These are phyloP conservation scores for Uria lomvia DNA, from an alignment of 2,113 vertebrate species.

Conservation along the genomic window DNA sequence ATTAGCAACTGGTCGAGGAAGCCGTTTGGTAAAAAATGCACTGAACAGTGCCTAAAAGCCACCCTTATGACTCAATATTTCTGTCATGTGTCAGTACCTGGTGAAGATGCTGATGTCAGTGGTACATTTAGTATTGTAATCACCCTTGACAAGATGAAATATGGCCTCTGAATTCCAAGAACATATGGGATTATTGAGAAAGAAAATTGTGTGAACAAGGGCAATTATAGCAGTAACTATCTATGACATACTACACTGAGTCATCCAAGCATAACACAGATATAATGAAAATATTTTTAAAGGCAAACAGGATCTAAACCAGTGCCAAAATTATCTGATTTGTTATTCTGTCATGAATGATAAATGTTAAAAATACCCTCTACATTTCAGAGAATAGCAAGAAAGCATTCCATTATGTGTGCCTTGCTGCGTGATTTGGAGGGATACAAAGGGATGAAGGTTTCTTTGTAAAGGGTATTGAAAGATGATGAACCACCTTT, in stretches of 20 bases:
- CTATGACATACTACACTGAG: background rate
- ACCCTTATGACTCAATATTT: background rate
- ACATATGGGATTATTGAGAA: conserved; percentile 57
- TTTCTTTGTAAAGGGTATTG: background rate
- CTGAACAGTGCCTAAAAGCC: background rate
- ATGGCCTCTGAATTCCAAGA: conserved; percentile 19
- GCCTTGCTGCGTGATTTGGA: background rate
- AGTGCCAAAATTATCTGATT: conserved; percentile 32
- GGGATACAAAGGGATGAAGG: background rate
- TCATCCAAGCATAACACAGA: conserved; percentile 19
- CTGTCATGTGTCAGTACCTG: background rate
- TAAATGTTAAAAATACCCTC: background rate
- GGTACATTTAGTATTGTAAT: background rate
- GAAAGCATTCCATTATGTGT: background rate
- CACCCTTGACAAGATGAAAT: conserved; percentile 57
- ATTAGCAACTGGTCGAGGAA: background rate
- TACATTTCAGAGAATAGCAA: background rate
- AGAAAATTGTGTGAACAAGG: conserved; percentile 64
- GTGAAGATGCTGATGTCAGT: background rate
- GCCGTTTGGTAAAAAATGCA: background rate
- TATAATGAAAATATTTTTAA: conserved; percentile 55
- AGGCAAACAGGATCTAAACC: conserved; percentile 47
- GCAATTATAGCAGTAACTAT: conserved; percentile 61
- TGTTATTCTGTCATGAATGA: conserved; percentile 31
- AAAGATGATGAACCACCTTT: background rate